Evolutionary conservation across 2,888 invertebrate species (phyloP).

Genomic region (Oeneis ivallda): DNA sequence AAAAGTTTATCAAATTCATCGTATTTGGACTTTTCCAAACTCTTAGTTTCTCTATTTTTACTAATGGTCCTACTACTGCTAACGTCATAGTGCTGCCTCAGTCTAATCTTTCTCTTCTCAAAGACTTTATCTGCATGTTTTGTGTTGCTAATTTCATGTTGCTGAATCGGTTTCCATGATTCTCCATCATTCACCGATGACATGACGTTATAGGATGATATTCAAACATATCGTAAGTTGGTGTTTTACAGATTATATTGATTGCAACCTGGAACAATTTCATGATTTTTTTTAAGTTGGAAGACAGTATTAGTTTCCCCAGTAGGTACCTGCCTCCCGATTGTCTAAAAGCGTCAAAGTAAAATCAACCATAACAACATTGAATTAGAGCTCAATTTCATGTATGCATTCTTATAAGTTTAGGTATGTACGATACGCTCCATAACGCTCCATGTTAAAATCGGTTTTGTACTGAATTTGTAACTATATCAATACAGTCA

Average conservation of each 20-base stretch:
- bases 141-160: slow-evolving; percentile 34
- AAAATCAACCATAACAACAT: too few relatives aligned
- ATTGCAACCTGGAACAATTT: slow-evolving; percentile 17
- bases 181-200: slow-evolving; percentile 62
- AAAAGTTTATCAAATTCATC: too few relatives aligned
- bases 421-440: too few relatives aligned
- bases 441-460: too few relatives aligned
- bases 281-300: background rate
- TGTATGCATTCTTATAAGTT: too few relatives aligned
- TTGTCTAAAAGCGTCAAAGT: too few relatives aligned
- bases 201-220: slow-evolving; percentile 55
- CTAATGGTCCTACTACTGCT: background rate
- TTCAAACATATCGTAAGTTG: slow-evolving; percentile 65
- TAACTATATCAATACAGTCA: too few relatives aligned
- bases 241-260: slow-evolving; percentile 18
- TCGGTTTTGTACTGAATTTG: too few relatives aligned
- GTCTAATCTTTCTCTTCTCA: background rate
- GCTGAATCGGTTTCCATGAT: slow-evolving; percentile 43
- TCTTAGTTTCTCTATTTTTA: too few relatives aligned
- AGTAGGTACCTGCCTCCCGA: too few relatives aligned
- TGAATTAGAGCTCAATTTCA: too few relatives aligned
- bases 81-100: background rate
- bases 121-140: background rate
- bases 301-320: too few relatives aligned
- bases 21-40: background rate